Percentiles rank a stretch among this genome's conserved stretches.
Conservation (phyloP, 2,797 vertebrate species). For the Acomys russatus region DNA sequence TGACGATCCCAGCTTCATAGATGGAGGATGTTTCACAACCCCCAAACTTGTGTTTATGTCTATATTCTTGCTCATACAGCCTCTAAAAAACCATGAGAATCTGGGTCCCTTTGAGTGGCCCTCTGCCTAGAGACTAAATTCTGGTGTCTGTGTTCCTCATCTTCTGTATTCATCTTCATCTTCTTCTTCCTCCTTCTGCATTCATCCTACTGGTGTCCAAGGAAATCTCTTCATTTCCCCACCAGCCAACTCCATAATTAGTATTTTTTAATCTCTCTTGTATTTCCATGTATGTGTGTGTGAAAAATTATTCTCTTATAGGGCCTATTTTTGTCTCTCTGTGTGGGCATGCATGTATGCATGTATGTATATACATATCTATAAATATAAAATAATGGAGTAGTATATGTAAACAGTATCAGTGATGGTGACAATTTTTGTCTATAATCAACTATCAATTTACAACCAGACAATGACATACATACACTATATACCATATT, state of each 20-base stretch:
- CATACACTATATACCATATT: neutral
- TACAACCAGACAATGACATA: neutral
- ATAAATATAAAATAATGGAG: neutral
- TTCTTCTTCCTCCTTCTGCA: neutral
- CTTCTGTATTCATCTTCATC: neutral
- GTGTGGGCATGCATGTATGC: neutral
- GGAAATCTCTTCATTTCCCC: conserved; percentile 7
- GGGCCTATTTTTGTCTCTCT: neutral
- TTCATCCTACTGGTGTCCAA: neutral
- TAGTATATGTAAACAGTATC: neutral
- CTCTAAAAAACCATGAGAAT: neutral
- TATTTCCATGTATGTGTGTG: neutral
- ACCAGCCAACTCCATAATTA: neutral
- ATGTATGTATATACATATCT: neutral
- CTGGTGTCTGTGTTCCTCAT: neutral
- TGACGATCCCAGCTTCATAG: neutral
- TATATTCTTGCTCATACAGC: neutral
- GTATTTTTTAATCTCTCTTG: neutral
- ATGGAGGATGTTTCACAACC: neutral
- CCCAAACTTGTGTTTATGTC: neutral
- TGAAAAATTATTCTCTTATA: conserved; percentile 7
- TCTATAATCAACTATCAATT: conserved; percentile 12
- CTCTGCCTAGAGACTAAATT: no score
- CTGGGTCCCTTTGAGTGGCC: neutral
- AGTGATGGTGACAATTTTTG: neutral